Evolutionary conservation across 2,888 invertebrate genomes (phyloP).

Genomic region (Fragum sueziense): DNA sequence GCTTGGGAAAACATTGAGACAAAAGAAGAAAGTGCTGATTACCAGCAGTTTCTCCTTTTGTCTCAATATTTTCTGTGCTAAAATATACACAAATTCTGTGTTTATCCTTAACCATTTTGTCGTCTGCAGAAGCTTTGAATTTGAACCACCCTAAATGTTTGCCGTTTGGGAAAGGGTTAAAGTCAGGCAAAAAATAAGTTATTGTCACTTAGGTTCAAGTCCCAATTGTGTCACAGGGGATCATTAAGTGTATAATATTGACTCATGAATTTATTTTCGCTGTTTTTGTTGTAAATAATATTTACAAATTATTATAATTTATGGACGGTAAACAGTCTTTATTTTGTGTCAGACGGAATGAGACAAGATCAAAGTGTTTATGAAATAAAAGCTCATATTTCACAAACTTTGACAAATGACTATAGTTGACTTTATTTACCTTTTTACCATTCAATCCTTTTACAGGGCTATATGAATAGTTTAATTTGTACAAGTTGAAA

Average conservation of each 20-base stretch:
- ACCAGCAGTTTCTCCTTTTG: not conserved
- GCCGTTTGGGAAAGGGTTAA: not conserved
- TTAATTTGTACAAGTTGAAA: not conserved
- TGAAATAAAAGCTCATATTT: constrained; percentile 13
- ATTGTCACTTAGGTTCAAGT: not conserved
- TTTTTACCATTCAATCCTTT: not conserved
- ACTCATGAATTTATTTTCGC: not conserved
- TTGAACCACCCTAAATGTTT: not conserved
- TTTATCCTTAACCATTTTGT: no score
- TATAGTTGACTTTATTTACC: constrained; percentile 4
- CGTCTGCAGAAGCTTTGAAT: no score
- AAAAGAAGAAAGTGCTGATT: not conserved
- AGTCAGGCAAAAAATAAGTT: not conserved
- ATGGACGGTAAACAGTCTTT: constrained; percentile 4
- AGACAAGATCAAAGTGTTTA: constrained; percentile 16
- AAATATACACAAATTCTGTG: no score
- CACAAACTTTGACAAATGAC: constrained; percentile 21
- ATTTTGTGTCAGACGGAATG: not conserved
- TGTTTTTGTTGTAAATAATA: constrained; percentile 11
- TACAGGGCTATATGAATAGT: not conserved
- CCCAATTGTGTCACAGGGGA: not conserved
- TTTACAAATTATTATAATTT: constrained; percentile 14
- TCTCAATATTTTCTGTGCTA: not conserved
- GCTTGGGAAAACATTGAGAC: not conserved
- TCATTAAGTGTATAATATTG: not conserved